Conservation (phyloP, 1,140 invertebrate genomes). For the Pogonognathellus flavescens region DNA sequence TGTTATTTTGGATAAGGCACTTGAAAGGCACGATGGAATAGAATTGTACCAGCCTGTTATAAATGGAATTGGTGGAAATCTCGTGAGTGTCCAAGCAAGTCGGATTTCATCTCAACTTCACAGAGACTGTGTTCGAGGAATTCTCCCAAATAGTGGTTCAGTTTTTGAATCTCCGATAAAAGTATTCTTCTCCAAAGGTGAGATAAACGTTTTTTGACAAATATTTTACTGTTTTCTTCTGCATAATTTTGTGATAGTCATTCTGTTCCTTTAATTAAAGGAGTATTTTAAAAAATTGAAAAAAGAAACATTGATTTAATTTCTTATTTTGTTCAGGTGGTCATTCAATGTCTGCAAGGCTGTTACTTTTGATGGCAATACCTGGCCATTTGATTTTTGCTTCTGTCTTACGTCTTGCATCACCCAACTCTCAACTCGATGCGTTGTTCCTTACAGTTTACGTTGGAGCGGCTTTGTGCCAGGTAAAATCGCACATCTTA, state of each 20-base stretch:
- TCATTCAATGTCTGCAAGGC: slow-evolving; percentile 81
- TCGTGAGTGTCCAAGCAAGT: slow-evolving; percentile 90
- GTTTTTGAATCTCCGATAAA: slow-evolving; percentile 55
- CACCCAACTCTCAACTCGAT: slow-evolving; percentile 74
- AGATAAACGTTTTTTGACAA: slow-evolving; percentile 11
- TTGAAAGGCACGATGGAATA: slow-evolving; percentile 86
- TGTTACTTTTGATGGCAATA: slow-evolving; percentile 87
- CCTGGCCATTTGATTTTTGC: slow-evolving; percentile 93
- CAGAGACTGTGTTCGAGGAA: slow-evolving; percentile 81
- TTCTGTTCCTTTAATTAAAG: no score
- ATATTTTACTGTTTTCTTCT: no score
- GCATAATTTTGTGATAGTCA: slow-evolving; percentile 51
- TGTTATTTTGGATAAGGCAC: slow-evolving; percentile 83
- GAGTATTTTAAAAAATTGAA: no score
- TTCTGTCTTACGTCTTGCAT: slow-evolving; percentile 81
- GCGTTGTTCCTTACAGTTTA: slow-evolving; percentile 78
- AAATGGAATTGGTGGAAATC: slow-evolving; percentile 94
- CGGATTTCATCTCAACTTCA: slow-evolving; percentile 91
- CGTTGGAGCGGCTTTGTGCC: slow-evolving; percentile 76
- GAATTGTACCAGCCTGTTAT: slow-evolving; percentile 92
- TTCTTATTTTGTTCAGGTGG: slow-evolving; percentile 64
- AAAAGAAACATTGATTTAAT: no score
- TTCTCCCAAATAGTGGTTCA: slow-evolving; percentile 74
- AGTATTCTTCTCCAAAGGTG: slow-evolving; percentile 67
- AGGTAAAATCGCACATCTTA: slow-evolving; percentile 67